Percentiles rank a stretch among this genome's conserved stretches.
phyloP scores from a whole-genome alignment of 2,113 vertebrate species.

The Pantherophis guttatus region DNA sequence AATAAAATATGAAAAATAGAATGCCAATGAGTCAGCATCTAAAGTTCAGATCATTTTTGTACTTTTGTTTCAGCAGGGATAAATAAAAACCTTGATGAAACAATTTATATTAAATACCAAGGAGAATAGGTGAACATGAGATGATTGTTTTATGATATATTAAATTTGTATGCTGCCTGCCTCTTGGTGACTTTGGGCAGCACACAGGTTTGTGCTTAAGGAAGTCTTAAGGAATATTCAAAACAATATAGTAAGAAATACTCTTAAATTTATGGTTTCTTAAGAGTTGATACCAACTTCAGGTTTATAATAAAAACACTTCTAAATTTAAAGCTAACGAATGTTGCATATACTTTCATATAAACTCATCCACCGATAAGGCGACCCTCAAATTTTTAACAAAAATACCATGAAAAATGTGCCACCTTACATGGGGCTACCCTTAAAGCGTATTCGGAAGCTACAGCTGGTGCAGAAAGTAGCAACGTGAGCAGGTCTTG shows the following conservation, averaged over 20 bases:
- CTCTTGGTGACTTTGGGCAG: not conserved
- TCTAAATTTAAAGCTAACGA: not conserved
- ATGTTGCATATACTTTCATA: not conserved
- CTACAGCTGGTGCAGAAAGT: too few species aligned
- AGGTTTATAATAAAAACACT: not conserved
- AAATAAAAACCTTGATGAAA: not conserved
- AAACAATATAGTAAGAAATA: not conserved
- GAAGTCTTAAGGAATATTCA: not conserved
- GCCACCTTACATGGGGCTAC: too few species aligned
- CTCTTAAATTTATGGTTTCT: not conserved
- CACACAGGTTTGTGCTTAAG: not conserved
- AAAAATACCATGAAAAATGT: not conserved
- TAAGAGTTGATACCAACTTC: not conserved
- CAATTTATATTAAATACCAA: not conserved
- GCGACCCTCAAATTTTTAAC: not conserved
- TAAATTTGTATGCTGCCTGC: not conserved
- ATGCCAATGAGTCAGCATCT: conserved; percentile 1
- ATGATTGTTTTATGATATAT: not conserved
- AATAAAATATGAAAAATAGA: not conserved
- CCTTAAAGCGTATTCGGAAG: too few species aligned
- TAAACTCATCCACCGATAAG: not conserved
- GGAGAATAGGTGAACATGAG: not conserved
- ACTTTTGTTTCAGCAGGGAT: not conserved
- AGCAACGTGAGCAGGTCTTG: too few species aligned
- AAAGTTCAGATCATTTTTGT: not conserved